Conservation (phyloP, 2,113 vertebrate species). For the Nothoprocta pentlandii region DNA sequence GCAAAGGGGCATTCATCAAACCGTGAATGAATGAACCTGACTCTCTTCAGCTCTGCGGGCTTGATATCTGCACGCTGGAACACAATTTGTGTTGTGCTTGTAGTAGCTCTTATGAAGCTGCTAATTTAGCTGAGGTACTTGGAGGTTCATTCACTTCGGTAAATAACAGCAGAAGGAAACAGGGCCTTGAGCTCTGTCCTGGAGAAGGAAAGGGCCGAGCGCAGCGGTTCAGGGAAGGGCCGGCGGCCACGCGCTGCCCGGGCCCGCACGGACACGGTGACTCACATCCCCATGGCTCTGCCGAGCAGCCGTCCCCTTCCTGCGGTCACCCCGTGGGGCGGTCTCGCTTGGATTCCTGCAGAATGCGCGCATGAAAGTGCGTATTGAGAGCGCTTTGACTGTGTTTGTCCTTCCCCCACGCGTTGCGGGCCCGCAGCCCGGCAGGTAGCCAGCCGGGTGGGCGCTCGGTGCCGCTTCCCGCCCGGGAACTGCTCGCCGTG, state of each 20-base stretch:
- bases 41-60: background rate
- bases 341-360: background rate
- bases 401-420: no score
- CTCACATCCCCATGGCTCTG: background rate
- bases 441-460: background rate
- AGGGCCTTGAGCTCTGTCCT: no score
- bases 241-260: background rate
- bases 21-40: background rate
- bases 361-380: background rate
- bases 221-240: background rate
- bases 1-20: fast-evolving
- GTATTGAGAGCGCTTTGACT: background rate
- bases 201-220: background rate
- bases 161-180: no score
- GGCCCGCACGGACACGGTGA: background rate
- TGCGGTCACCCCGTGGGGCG: background rate
- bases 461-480: no score
- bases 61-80: background rate
- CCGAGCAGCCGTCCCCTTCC: background rate
- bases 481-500: background rate
- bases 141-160: background rate
- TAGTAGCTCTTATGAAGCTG: background rate
- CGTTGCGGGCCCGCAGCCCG: background rate
- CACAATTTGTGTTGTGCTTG: background rate
- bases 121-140: background rate